phyloP scores from a whole-genome alignment of 2,797 vertebrate genomes.

The Meriones psammophilus region DNA sequence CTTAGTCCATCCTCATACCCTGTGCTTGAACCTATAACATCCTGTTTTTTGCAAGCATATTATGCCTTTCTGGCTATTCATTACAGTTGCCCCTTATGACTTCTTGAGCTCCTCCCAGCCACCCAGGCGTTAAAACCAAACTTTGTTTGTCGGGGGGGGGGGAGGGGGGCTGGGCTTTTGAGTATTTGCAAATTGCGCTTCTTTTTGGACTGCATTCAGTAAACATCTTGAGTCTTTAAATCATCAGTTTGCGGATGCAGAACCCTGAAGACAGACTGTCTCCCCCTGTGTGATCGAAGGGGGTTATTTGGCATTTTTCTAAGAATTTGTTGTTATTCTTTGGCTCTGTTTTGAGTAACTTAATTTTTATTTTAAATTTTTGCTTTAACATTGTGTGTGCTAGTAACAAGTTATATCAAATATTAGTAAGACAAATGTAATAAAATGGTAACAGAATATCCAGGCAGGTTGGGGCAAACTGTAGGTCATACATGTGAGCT shows the following conservation, averaged over 20 bases:
- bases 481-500: not conserved
- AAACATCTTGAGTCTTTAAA: not conserved
- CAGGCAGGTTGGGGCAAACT: not conserved
- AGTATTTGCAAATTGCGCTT: slow-evolving; percentile 20
- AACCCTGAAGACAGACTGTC: not conserved
- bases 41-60: slow-evolving; percentile 62
- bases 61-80: slow-evolving; percentile 64
- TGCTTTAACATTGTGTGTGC: not conserved
- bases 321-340: not conserved
- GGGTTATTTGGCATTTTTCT: not conserved
- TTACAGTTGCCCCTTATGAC: slow-evolving; percentile 34
- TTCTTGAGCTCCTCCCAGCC: not conserved
- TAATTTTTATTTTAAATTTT: not conserved
- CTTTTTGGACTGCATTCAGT: not conserved
- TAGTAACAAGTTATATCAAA: not conserved
- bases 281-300: not conserved
- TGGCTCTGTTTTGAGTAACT: not conserved
- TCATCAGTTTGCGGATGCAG: slow-evolving; percentile 7
- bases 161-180: not conserved
- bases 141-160: not conserved
- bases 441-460: not conserved
- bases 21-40: slow-evolving; percentile 21
- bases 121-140: slow-evolving; percentile 43
- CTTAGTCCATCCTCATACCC: slow-evolving; percentile 49
- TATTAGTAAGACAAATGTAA: slow-evolving; percentile 28